Evolutionary conservation across 2,888 invertebrate species (phyloP).

Genomic region (Ornithoptera priamus): DNA sequence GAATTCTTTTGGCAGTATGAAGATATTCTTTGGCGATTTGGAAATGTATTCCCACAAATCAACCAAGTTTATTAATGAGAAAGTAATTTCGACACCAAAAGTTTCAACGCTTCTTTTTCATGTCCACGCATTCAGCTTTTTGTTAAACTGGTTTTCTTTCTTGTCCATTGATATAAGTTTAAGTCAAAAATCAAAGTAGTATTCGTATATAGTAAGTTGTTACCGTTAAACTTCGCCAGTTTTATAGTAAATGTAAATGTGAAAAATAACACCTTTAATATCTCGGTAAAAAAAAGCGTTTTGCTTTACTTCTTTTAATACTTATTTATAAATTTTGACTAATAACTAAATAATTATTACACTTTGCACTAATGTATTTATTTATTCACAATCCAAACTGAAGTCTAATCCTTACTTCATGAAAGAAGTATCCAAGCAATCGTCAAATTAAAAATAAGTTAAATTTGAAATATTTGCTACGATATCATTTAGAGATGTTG

Average conservation of each 20-base stretch:
- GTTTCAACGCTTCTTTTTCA: constrained; percentile 4
- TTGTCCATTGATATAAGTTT: background rate
- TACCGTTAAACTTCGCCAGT: too few species aligned
- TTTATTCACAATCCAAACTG: too few species aligned
- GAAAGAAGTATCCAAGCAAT: too few species aligned
- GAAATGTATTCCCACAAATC: constrained; percentile 18
- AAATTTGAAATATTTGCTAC: too few species aligned
- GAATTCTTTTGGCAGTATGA: constrained; percentile 28
- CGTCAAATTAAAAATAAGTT: too few species aligned
- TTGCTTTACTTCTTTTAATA: background rate
- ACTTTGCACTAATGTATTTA: background rate
- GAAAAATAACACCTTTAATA: too few species aligned
- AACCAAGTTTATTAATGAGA: constrained; percentile 21
- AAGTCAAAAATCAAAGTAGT: background rate
- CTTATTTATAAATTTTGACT: background rate
- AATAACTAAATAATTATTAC: background rate
- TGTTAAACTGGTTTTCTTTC: background rate
- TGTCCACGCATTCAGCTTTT: background rate
- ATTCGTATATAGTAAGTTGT: too few species aligned
- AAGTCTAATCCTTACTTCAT: background rate
- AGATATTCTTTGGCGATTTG: constrained; percentile 12
- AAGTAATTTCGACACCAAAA: constrained; percentile 15
- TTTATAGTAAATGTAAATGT: too few species aligned
- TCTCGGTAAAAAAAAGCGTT: background rate
- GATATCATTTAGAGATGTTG: too few species aligned